Conservation (phyloP, 2,888 invertebrate species). For the Netelia inedita region DNA sequence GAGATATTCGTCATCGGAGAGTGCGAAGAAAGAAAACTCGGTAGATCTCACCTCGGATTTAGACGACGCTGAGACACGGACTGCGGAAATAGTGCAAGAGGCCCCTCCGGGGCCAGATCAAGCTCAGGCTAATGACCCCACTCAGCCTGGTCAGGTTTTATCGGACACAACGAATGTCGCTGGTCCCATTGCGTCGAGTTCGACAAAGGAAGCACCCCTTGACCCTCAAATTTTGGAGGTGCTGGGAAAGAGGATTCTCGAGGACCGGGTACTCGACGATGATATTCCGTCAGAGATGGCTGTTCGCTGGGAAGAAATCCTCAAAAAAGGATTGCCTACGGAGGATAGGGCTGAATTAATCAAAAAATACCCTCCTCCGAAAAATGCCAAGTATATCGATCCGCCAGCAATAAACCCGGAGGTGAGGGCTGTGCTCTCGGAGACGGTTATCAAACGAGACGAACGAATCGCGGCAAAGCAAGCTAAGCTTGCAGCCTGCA, state of each 20-base stretch:
- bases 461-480: too few species aligned
- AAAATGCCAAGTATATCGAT: slow-evolving; percentile 41
- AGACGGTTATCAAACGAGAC: too few species aligned
- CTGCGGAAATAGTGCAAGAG: slow-evolving; percentile 7
- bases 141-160: slow-evolving; percentile 14
- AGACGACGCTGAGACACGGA: neutral
- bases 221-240: slow-evolving; percentile 33
- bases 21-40: slow-evolving; percentile 2
- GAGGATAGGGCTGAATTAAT: slow-evolving; percentile 28
- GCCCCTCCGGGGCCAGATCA: neutral
- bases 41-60: slow-evolving; percentile 2
- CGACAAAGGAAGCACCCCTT: slow-evolving; percentile 14
- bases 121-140: slow-evolving; percentile 17
- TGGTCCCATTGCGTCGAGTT: neutral
- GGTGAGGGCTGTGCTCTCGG: too few species aligned
- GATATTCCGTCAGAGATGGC: slow-evolving; percentile 36
- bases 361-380: slow-evolving; percentile 51
- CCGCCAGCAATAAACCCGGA: slow-evolving; percentile 48
- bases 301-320: slow-evolving; percentile 51
- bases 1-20: slow-evolving; percentile 30
- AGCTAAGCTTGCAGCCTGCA: too few species aligned
- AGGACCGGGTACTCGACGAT: slow-evolving; percentile 37
- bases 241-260: slow-evolving; percentile 23
- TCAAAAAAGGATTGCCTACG: slow-evolving; percentile 43
- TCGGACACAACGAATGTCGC: neutral